A percentile compares a stretch with the other conserved stretches of the same genome.
phyloP scores from a whole-genome alignment of 2,888 invertebrate species.

The Heteropelma amictum region DNA sequence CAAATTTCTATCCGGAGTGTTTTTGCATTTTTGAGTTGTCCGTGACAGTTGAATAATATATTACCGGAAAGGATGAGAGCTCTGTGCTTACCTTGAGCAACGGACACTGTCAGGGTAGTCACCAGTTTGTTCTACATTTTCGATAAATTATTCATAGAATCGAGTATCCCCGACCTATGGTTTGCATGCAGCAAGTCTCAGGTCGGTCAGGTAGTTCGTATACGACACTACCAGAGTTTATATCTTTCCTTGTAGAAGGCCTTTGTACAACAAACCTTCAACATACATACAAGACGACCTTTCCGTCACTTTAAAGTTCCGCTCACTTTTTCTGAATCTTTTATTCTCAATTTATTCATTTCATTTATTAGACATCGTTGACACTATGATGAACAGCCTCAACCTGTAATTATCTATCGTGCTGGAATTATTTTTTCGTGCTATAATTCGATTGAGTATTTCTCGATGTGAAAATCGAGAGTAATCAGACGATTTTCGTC shows the following conservation, averaged over 20 bases:
- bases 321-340: background rate
- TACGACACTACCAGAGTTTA: constrained; percentile 25
- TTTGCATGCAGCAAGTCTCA: constrained; percentile 5
- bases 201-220: constrained; percentile 23
- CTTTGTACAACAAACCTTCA: background rate
- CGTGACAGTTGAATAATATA: constrained; percentile 24
- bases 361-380: background rate
- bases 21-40: background rate
- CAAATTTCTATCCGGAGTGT: background rate
- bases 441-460: no score
- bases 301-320: background rate
- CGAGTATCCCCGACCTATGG: constrained; percentile 51
- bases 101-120: constrained; percentile 48
- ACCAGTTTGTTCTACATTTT: constrained; percentile 68
- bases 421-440: no score
- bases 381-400: no score
- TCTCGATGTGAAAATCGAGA: no score
- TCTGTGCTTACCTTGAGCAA: background rate
- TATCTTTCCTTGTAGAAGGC: constrained; percentile 4
- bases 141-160: constrained; percentile 67
- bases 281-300: background rate
- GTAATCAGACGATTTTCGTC: no score
- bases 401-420: no score
- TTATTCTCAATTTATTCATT: constrained; percentile 3
- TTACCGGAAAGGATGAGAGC: constrained; percentile 10